phyloP scores from a whole-genome alignment of 2,888 invertebrate genomes.

The Clepsis dumicolana region DNA sequence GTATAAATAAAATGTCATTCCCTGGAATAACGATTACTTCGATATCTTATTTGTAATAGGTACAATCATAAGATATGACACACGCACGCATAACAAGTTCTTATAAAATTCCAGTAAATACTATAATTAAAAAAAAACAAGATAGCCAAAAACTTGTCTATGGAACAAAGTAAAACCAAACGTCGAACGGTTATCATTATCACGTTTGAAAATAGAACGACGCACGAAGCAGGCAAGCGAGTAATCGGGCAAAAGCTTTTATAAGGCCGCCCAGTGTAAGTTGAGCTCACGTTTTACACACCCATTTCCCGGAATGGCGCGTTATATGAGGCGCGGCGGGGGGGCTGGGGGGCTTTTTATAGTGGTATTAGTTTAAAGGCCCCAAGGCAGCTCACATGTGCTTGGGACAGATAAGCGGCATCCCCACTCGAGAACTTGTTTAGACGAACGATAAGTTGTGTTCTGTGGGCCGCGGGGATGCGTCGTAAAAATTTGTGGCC shows the following conservation, averaged over 20 bases:
- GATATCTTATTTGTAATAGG: neutral
- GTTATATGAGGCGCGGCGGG: constrained; percentile 69
- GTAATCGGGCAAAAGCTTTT: constrained; percentile 84
- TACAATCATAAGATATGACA: constrained; percentile 2
- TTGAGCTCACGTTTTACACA: constrained; percentile 68
- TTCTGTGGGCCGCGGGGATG: constrained; percentile 72
- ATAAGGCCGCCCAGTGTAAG: constrained; percentile 63
- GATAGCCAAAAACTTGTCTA: constrained; percentile 24
- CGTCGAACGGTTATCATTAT: constrained; percentile 75
- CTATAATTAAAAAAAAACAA: neutral
- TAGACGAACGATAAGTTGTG: constrained; percentile 78
- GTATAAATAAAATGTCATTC: neutral
- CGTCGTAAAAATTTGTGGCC: constrained; percentile 52
- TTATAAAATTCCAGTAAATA: neutral
- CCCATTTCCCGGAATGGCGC: constrained; percentile 73
- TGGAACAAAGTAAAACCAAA: constrained; percentile 37
- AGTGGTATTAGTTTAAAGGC: constrained; percentile 76
- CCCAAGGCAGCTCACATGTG: constrained; percentile 82
- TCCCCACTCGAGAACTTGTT: constrained; percentile 84
- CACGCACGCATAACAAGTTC: neutral
- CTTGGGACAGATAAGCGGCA: constrained; percentile 81
- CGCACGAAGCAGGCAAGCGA: constrained; percentile 81
- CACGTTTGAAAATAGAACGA: constrained; percentile 83
- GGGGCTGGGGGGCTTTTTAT: constrained; percentile 65
- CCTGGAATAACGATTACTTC: neutral